These are phyloP conservation scores for Muscidifurax raptorellus DNA, from an alignment of 1,140 invertebrate species.

Conservation along the genomic window DNA sequence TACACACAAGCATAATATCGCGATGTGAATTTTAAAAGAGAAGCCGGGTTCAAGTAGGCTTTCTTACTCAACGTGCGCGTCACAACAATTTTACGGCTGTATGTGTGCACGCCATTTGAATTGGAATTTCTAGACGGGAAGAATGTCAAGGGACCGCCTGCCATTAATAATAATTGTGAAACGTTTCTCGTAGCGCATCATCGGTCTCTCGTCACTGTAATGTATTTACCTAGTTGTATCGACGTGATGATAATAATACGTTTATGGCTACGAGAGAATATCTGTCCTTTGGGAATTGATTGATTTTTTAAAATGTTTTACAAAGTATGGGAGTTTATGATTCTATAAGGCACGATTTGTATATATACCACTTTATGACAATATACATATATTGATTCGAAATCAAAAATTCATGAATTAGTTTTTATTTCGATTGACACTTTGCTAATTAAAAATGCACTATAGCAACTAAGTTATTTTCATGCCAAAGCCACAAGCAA, in stretches of 20 bases:
- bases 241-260: not conserved
- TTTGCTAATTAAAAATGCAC: too few species aligned
- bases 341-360: not conserved
- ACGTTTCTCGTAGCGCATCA: conserved; percentile 7
- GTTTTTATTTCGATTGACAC: not conserved
- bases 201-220: not conserved
- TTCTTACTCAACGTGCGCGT: conserved; percentile 26
- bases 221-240: not conserved
- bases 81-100: conserved; percentile 22
- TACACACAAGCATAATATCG: not conserved
- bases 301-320: not conserved
- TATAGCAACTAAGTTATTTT: too few species aligned
- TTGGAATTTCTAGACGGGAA: conserved; percentile 34
- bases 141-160: conserved; percentile 23
- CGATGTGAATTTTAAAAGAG: conserved; percentile 37
- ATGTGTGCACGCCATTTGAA: conserved; percentile 26
- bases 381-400: not conserved
- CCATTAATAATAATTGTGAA: conserved; percentile 33
- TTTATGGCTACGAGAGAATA: not conserved
- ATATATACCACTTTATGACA: not conserved
- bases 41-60: conserved; percentile 25
- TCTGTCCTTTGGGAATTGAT: not conserved
- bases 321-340: not conserved
- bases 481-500: too few species aligned
- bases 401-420: not conserved